These are phyloP conservation scores for Chalcosyrphus nemorum DNA, from an alignment of 2,888 invertebrate species.

Conservation along the genomic window DNA sequence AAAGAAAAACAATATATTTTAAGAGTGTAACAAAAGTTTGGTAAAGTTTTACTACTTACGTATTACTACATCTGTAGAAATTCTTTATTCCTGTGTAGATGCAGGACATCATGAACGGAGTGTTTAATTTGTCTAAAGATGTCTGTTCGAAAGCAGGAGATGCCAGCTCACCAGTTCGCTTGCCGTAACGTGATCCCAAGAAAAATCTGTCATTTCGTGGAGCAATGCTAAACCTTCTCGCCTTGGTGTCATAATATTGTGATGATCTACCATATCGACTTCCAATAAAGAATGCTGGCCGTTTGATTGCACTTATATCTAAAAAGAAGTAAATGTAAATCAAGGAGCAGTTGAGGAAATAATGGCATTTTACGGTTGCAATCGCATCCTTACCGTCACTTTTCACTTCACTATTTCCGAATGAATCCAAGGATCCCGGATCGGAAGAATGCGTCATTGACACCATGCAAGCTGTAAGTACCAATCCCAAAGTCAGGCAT, in stretches of 20 bases:
- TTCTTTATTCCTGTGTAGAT: constrained; percentile 83
- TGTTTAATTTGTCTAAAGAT: constrained; percentile 74
- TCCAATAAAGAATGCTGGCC: constrained; percentile 82
- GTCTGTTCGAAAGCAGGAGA: constrained; percentile 76
- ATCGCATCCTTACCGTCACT: constrained; percentile 49
- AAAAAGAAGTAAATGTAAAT: no score
- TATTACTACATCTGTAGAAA: constrained; percentile 83
- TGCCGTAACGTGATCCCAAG: constrained; percentile 81
- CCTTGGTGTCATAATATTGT: constrained; percentile 77
- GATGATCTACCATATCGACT: constrained; percentile 82
- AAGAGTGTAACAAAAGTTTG: no score
- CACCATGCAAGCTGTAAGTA: constrained; percentile 41
- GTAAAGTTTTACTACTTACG: no score
- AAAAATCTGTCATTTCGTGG: constrained; percentile 82
- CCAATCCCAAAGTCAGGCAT: constrained; percentile 38
- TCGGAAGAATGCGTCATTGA: constrained; percentile 42
- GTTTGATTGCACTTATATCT: constrained; percentile 76
- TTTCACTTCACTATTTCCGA: constrained; percentile 27
- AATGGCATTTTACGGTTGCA: no score
- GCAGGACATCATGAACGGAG: constrained; percentile 80
- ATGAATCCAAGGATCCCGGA: constrained; percentile 24
- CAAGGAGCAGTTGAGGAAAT: no score
- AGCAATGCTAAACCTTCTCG: constrained; percentile 79
- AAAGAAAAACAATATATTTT: no score
- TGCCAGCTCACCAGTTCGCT: constrained; percentile 77